Evolutionary conservation across 2,888 invertebrate genomes (phyloP), one percentile per base, ranked within the genome.

Genomic region (Leptopilina syphax): DNA sequence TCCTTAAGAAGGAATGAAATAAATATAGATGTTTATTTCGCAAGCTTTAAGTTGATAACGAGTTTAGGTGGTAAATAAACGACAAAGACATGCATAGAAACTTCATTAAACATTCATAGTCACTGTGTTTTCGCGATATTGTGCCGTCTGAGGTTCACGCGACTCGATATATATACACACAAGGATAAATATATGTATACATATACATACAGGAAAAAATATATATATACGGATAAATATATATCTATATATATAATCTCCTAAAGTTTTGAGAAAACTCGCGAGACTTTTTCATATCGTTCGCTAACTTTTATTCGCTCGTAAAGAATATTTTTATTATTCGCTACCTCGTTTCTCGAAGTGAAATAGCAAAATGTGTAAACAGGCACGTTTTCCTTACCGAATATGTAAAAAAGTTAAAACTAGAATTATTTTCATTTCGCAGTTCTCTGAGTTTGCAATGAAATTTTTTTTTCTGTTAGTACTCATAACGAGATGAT

Each of bases 271-370:
- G 54, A 57, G 34, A 10, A 73, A 73, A 41, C 57, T 57, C 34
- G 54, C 34, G 73, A 54, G 34, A 73, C 73, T 73, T 73, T 73
- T 73, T 73, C 73, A 34, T 18, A 57, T 34, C 57, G 57, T 57
- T 73, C 57, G 24, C 57, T 57, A 73, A 73, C 73, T 57, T 73
- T 73, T 73, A 73, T 73, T 57, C 9, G 27, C 34, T 57, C 73
- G 34, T 73, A 73, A 73, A 73, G n/a, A 57, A 57, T 73, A 73
- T 73, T 73, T 73, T 73, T 73, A 73, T 73, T 73, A 73, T 73
- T 54, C 73, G n/a, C n/a, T 73, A 13, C 57, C 73, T 73, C 73
- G 34, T 73, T 73, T 73, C 50, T 50, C 7, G 57, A 73, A 73
- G 57, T 57, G 57, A 57, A 57, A 57, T 73, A 34, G 54, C 34